Base-by-base conservation (phyloP, 2,113 vertebrate genomes). In the human (Homo sapiens) region DNA sequence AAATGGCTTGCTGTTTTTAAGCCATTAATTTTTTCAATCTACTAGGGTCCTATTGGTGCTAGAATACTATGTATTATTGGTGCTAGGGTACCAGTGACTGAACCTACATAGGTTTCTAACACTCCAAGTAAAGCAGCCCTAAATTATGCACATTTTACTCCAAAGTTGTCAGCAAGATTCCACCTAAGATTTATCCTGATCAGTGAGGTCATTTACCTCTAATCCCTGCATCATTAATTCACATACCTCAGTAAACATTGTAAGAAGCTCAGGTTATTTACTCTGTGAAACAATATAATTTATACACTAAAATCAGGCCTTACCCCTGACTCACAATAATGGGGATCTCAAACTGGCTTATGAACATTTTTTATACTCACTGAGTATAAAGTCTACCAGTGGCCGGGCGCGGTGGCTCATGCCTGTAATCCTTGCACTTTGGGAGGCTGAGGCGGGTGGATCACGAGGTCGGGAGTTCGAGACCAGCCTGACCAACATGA, bases 201-300 rank as follows among this genome's bases (percentile, higher is more conserved):
- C 78, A 48, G 48, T 79, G 89, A 84, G 57, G 91, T 82, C 96
- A 72, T 84, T 95, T 91, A 66, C 78, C 18, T 61, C 90, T 57
- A 89, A 86, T 76, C 80, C 64, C 76, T 59, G 48, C 70, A 73
- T 57, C 86, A 45, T 86, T 93, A 78, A 93, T 75, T 97, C 86
- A 75, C 50, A 81, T 12, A 83, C 35, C 38, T 94, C 82, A 59
- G 68, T 78, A 76, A 94, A 94, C 50, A 76, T 1, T 90, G 23
- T 48, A 52, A 87, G 85, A 92, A 89, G 17, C 23, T 10, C 11
- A 73, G 52, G 40, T 93, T 84, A 90, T 94, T 95, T 83, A 66
- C 75, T 91, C 93, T 64, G 48, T 50, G 90, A 87, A 50, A 90
- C 81, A 68, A 79, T 27, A 45, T 35, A 45, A 85, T 73, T 61